Base-by-base conservation (phyloP, 2,113 vertebrate genomes). In the Nesospiza acunhae region DNA sequence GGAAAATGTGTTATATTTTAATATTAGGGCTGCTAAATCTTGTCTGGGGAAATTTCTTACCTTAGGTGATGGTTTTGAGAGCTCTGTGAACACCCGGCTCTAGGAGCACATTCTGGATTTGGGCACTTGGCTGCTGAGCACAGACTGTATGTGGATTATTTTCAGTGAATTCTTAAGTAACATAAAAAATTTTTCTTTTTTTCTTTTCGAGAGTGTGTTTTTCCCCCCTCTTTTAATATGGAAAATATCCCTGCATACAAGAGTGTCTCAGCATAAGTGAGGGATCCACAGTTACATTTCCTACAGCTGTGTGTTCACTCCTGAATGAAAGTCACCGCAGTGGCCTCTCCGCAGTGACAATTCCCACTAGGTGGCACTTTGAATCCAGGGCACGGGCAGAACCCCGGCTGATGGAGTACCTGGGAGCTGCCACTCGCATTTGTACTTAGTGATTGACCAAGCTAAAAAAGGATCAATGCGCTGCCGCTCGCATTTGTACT, bases 301-400 rank as follows among this genome's bases (percentile, higher is more conserved):
- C 4, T 15, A 1, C 2, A 24, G 52, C 46, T 23, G 13, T 10
- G 10, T 2, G 28, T 20, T 55, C 39, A 6, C 27, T 77, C 18
- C 24, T 18, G 73, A 60, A 26, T 18, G 39, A 7, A 87, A 74
- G 12, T 20, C 73, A 8, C 66, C 23, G 23, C 53, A 19, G 3
- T 7, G 70, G 73, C 17, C 27, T 41, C 33, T 62, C n/a, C 8
- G 12, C 26, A 66, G 53, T 14, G 56, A 1, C 37, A 6, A 62
- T 87, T 69, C 76, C 95, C 97, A 91, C 96, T 96, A 97, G 97
- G 93, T 97, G 96, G 96, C 97, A 94, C 88, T 96, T 97, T 44
- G 46, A 69, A 86, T 92, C 92, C 96, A 47, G 2, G 2, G 55
- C 72, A 55, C 2, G 55, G 62, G 8, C 56, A 21, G 4, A 84